Percentiles rank a stretch among this genome's conserved stretches.
phyloP scores from a whole-genome alignment of 92 coral and sea anemone species.

The Galaxea fascicularis region DNA sequence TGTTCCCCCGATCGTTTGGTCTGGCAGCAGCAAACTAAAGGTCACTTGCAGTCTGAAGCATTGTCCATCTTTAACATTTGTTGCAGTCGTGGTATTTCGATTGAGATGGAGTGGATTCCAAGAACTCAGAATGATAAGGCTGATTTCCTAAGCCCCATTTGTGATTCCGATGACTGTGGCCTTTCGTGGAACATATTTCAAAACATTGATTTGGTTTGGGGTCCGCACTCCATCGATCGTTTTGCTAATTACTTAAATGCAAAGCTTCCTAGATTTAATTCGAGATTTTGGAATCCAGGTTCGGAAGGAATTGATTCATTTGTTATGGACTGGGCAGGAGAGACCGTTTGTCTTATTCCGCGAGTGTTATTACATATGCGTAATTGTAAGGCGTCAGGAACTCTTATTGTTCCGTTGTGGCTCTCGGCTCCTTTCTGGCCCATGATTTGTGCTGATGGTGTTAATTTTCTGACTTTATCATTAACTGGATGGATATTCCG shows the following conservation, averaged over 20 bases:
- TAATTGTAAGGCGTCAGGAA: slow-evolving; percentile 57
- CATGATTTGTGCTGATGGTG: neutral
- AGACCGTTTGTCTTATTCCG: slow-evolving; percentile 64
- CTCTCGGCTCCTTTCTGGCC: slow-evolving; percentile 50
- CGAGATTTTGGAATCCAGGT: slow-evolving; percentile 72
- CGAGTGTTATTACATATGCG: slow-evolving; percentile 52
- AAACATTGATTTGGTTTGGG: slow-evolving; percentile 54
- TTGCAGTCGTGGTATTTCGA: too few species aligned
- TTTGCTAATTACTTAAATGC: slow-evolving; percentile 52
- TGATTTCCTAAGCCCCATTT: slow-evolving; percentile 65
- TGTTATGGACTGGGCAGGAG: slow-evolving; percentile 55
- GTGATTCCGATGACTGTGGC: slow-evolving; percentile 62
- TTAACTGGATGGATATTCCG: too few species aligned
- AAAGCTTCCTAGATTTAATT: slow-evolving; percentile 61
- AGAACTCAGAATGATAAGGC: slow-evolving; percentile 59
- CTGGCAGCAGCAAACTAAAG: slow-evolving; percentile 49
- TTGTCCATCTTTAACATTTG: too few species aligned
- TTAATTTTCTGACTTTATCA: too few species aligned
- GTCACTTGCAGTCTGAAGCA: slow-evolving; percentile 39
- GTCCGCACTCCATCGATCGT: slow-evolving; percentile 67
- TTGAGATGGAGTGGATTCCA: too few species aligned
- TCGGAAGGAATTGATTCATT: slow-evolving; percentile 64
- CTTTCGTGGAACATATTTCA: slow-evolving; percentile 34
- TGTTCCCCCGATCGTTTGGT: slow-evolving; percentile 49
- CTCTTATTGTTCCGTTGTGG: slow-evolving; percentile 54